phyloP scores from a whole-genome alignment of 2,888 invertebrate genomes.

The Neoascia interrupta region DNA sequence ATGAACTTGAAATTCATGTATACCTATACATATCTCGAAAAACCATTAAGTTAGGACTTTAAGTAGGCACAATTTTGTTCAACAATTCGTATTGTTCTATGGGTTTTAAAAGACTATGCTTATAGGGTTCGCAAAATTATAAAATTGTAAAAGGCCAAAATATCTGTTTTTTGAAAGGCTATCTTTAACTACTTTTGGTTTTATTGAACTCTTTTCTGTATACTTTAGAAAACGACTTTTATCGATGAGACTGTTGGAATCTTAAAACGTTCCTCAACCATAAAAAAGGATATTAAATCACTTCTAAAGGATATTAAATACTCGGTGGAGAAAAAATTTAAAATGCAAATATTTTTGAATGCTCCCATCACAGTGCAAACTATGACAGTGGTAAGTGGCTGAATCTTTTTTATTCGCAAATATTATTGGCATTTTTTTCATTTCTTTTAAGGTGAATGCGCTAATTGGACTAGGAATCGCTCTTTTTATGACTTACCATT shows the following conservation, averaged over 20 bases:
- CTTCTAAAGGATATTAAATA: constrained; percentile 53
- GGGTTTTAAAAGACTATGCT: too few relatives aligned
- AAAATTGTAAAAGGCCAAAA: too few relatives aligned
- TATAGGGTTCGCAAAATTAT: too few relatives aligned
- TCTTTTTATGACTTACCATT: constrained; percentile 64
- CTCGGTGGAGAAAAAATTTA: constrained; percentile 37
- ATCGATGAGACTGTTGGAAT: background rate
- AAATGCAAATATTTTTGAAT: constrained; percentile 63
- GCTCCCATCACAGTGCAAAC: constrained; percentile 62
- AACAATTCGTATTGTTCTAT: too few relatives aligned
- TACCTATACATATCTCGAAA: too few relatives aligned
- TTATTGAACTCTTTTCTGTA: background rate
- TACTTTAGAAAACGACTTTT: constrained; percentile 24
- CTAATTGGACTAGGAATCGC: constrained; percentile 64
- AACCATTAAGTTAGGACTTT: too few relatives aligned
- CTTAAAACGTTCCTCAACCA: background rate
- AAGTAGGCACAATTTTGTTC: background rate
- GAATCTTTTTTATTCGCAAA: background rate
- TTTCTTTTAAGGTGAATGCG: constrained; percentile 68
- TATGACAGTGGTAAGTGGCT: too few relatives aligned
- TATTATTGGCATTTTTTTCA: background rate
- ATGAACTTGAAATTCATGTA: too few relatives aligned
- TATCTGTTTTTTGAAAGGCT: too few relatives aligned
- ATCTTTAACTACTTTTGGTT: too few relatives aligned
- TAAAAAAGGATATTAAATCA: background rate